Conservation (phyloP, 2,888 invertebrate species). For the Lottia gigantea region DNA sequence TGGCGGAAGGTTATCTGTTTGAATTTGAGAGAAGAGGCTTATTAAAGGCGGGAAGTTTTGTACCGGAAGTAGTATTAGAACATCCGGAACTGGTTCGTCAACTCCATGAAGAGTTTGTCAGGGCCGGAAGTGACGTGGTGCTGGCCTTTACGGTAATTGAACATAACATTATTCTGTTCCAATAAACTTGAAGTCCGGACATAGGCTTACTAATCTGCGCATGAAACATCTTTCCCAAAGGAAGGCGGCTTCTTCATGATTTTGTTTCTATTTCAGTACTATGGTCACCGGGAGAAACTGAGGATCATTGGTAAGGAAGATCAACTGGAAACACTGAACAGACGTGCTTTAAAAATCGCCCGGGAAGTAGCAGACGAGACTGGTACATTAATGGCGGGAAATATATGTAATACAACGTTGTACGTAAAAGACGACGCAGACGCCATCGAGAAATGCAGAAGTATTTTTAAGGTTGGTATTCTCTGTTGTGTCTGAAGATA, state of each 20-base stretch:
- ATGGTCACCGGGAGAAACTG: constrained; percentile 50
- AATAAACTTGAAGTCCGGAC: no score
- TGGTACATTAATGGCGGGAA: constrained; percentile 63
- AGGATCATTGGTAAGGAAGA: constrained; percentile 45
- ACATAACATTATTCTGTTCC: no score
- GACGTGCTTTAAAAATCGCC: constrained; percentile 58
- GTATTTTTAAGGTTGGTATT: constrained; percentile 45
- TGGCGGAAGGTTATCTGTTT: constrained; percentile 61
- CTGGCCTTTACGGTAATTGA: constrained; percentile 62
- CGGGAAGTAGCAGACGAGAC: constrained; percentile 60
- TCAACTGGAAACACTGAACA: constrained; percentile 57
- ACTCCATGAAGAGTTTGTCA: constrained; percentile 62
- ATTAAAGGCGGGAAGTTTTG: constrained; percentile 51
- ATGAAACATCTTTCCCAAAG: no score
- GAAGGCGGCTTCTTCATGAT: no score
- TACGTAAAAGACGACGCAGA: constrained; percentile 40
- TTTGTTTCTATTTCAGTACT: constrained; percentile 35
- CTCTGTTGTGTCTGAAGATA: no score
- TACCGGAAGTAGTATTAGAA: constrained; percentile 61
- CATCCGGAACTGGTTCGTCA: constrained; percentile 54
- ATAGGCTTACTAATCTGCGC: no score
- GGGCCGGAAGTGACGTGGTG: constrained; percentile 65
- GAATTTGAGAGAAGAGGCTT: constrained; percentile 61
- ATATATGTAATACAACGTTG: constrained; percentile 58
- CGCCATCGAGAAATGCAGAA: constrained; percentile 22